These are phyloP conservation scores for Potorous gilbertii DNA, from an alignment of 2,797 vertebrate genomes.

Conservation along the genomic window DNA sequence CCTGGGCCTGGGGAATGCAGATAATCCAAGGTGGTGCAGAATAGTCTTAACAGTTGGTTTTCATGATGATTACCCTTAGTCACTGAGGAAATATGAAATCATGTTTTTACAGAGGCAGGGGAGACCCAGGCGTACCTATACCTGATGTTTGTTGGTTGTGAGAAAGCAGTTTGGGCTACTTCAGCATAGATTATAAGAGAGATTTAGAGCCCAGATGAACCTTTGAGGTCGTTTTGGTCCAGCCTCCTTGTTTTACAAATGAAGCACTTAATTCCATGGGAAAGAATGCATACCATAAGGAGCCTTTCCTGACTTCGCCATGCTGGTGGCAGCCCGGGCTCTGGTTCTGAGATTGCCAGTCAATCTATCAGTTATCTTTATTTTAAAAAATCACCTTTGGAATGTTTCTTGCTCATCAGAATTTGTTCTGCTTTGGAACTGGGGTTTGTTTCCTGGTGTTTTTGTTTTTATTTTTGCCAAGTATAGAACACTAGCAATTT, in stretches of 20 bases:
- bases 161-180: background rate
- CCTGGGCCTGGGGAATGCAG: background rate
- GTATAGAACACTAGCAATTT: background rate
- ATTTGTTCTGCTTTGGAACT: background rate
- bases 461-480: background rate
- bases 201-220: background rate
- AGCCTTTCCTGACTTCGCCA: background rate
- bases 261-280: background rate
- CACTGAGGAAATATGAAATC: background rate
- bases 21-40: background rate
- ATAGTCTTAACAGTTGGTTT: background rate
- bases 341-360: background rate
- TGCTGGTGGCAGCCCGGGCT: background rate
- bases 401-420: background rate
- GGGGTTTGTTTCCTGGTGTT: background rate
- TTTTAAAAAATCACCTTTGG: background rate
- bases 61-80: background rate
- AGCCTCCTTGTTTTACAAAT: background rate
- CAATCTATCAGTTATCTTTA: background rate
- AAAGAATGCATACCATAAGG: background rate
- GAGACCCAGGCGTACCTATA: background rate
- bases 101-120: background rate
- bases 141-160: background rate
- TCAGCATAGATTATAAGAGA: background rate
- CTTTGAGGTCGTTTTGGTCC: background rate